These are phyloP conservation scores for Micromussa lordhowensis DNA, from an alignment of 92 coral and sea anemone genomes.

Conservation along the genomic window DNA sequence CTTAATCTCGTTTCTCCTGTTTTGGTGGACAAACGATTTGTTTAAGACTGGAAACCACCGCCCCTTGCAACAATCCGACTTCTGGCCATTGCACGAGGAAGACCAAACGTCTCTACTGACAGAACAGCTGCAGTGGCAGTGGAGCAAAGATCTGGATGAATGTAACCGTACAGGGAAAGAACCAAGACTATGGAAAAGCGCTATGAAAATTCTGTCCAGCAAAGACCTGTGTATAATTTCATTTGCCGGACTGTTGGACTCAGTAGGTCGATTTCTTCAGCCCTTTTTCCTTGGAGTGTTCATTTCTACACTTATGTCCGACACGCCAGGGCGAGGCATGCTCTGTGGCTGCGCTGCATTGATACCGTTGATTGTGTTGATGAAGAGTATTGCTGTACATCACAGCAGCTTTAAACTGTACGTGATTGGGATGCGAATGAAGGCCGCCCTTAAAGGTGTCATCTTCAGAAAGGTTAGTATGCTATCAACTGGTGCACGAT, in stretches of 20 bases:
- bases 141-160: slow-evolving; percentile 24
- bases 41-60: slow-evolving; percentile 51
- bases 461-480: slow-evolving; percentile 43
- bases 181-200: slow-evolving; percentile 39
- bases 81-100: slow-evolving; percentile 50
- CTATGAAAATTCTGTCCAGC: slow-evolving; percentile 25
- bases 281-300: slow-evolving; percentile 43
- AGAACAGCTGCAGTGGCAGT: slow-evolving; percentile 20
- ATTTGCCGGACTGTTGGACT: slow-evolving; percentile 37
- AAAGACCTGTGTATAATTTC: slow-evolving; percentile 35
- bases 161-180: neutral
- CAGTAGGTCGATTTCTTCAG: slow-evolving; percentile 52
- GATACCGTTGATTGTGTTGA: slow-evolving; percentile 32
- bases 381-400: slow-evolving; percentile 47
- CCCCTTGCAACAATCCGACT: slow-evolving; percentile 44
- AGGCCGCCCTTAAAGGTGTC: slow-evolving; percentile 51
- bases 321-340: slow-evolving; percentile 12
- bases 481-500: neutral
- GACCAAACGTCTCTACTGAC: slow-evolving; percentile 31
- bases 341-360: slow-evolving; percentile 30
- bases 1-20: slow-evolving; percentile 37
- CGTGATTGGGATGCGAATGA: slow-evolving; percentile 51
- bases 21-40: slow-evolving; percentile 59
- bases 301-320: slow-evolving; percentile 23
- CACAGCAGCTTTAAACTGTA: slow-evolving; percentile 49